Conservation (phyloP, 2,888 invertebrate genomes). For the Morpho achilles region DNA sequence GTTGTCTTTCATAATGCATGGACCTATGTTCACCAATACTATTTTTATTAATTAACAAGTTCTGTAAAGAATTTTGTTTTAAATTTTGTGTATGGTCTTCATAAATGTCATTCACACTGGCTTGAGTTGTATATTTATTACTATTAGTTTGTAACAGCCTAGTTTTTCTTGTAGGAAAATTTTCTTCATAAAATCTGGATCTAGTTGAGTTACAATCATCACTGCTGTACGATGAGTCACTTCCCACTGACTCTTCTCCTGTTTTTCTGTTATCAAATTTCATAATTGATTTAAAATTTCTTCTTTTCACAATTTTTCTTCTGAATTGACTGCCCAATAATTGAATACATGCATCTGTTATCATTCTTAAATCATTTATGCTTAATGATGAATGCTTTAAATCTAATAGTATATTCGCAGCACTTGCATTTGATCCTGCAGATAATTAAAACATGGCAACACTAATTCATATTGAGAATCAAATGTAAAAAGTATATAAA, state of each 20-base stretch:
- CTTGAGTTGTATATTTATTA: conserved; percentile 33
- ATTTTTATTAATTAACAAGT: conserved; percentile 32
- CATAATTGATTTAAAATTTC: conserved; percentile 41
- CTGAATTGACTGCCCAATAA: conserved; percentile 38
- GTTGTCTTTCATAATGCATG: conserved; percentile 7
- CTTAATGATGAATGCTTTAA: conserved; percentile 48
- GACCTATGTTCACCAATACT: conserved; percentile 16
- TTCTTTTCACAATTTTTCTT: conserved; percentile 47
- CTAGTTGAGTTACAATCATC: conserved; percentile 50
- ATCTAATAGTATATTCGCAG: conserved; percentile 48
- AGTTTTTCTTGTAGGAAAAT: conserved; percentile 32
- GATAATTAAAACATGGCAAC: too few species aligned
- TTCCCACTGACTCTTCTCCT: conserved; percentile 55
- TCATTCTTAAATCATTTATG: conserved; percentile 45
- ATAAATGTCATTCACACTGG: conserved; percentile 38
- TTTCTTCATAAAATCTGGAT: conserved; percentile 37
- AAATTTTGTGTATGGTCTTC: conserved; percentile 41
- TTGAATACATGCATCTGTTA: conserved; percentile 47
- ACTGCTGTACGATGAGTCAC: conserved; percentile 59
- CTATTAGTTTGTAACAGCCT: conserved; percentile 27
- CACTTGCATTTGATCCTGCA: conserved; percentile 52
- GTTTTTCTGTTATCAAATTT: conserved; percentile 42
- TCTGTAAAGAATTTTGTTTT: conserved; percentile 40
- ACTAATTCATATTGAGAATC: too few species aligned
- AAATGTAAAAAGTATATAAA: too few species aligned